Base-by-base conservation (phyloP, 2,113 vertebrate genomes). In the Laterallus jamaicensis region DNA sequence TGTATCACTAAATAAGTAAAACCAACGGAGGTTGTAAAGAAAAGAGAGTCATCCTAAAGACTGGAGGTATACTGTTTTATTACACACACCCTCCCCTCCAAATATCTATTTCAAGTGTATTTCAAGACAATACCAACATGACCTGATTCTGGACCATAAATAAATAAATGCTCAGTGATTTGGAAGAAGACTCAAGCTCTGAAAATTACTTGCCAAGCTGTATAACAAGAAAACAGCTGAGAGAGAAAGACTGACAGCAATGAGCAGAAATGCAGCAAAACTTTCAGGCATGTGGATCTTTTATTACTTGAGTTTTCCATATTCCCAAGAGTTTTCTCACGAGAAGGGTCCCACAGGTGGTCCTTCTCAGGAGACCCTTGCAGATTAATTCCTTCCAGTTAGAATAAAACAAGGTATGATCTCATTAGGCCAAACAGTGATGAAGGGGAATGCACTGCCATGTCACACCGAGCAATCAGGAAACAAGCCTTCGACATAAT, bases 391-490 rank as follows among this genome's bases (percentile, higher is more conserved):
- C 87, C 70, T 95, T 95, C 88, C 93, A 97, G 86, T 83, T 96
- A 93, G 96, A 97, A 97, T 97, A 97, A 97, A 98, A 97, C 97
- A 97, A 97, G 4, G 56, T 86, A 95, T 81, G 84, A 88, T 95
- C 98, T 98, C 97, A 97, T 98, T 97, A 96, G 78, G 80, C 91
- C 94, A 71, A 98, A 98, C 98, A 97, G 94, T 97, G 98, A 98
- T 98, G 91, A 98, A 98, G 97, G 66, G 97, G 93, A 96, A 94
- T 78, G 94, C 83, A 84, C 20, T 50, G 92, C 86, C 88, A 82
- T 97, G 98, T 98, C 98, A 98, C 98, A 97, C 95, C 90, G 31
- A 98, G 95, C 98, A 98, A 96, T 98, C 97, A 97, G 79, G 96
- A 97, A 97, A 97, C 82, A 86, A 98, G 95, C 95, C 93, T 93